Evolutionary conservation across 2,113 vertebrate species (phyloP).

Genomic region (Onychostoma macrolepis): DNA sequence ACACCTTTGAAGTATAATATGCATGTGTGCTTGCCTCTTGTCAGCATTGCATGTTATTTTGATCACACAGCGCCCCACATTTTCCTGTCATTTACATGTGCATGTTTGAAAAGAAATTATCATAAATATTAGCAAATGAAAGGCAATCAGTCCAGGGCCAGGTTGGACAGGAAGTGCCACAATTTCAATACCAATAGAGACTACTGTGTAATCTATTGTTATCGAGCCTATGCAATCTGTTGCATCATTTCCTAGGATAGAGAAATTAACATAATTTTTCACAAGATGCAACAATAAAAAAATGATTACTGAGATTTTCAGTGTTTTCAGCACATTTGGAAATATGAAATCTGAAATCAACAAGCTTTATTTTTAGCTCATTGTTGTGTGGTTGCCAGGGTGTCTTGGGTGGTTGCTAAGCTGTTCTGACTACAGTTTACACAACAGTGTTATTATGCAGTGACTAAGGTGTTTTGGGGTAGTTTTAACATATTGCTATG

Average conservation of each 20-base stretch:
- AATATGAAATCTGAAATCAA: neutral
- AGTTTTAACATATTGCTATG: neutral
- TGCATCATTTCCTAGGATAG: neutral
- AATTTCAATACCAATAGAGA: neutral
- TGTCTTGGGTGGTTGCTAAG: neutral
- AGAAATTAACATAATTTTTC: neutral
- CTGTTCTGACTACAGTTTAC: neutral
- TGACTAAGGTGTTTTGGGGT: neutral
- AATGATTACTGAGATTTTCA: neutral
- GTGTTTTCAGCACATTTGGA: neutral
- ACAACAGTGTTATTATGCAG: neutral
- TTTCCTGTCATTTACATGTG: conserved; percentile 11
- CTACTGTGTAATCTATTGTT: neutral
- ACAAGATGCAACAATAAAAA: neutral
- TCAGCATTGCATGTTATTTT: neutral
- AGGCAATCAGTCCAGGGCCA: neutral
- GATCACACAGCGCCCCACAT: neutral
- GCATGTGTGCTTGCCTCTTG: neutral
- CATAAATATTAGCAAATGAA: conserved; percentile 22
- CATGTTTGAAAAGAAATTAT: conserved; percentile 13
- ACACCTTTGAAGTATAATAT: conserved; percentile 36
- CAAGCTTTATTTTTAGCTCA: neutral
- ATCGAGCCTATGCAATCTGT: neutral
- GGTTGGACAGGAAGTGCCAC: neutral
- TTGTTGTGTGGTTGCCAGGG: neutral